Evolutionary conservation across 2,888 invertebrate species (phyloP), one percentile per base, ranked within the genome.

Genomic region (Macaria notata): DNA sequence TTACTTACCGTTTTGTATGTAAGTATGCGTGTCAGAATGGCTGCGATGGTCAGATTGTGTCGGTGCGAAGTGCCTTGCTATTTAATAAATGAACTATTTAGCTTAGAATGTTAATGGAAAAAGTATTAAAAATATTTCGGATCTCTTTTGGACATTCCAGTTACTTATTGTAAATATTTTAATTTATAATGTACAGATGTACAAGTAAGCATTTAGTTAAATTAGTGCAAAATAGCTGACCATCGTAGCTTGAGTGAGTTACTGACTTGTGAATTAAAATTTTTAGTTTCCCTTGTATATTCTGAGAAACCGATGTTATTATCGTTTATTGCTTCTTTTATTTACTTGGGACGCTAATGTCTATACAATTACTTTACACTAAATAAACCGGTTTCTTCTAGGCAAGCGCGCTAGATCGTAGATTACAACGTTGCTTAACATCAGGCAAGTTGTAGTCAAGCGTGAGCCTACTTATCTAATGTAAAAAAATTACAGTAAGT

Each of bases 1-100:
- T 81, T 86, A 78, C 80, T 85, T 79, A 76, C 82, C 73, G 71
- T 84, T 78, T 78, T 84, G 55, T 87, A 78, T 86, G 81, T 87
- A 81, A 86, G 86, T 86, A 85, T 83, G 68, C 76, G 76, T 63
- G 69, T 82, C 66, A 78, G 74, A 77, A 74, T 71, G 70, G 79
- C 81, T 80, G 86, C 88, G 84, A 78, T 88, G 83, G 88, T 86
- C 85, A 83, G 86, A 77, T 72, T 71, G 61, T 65, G 58, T 63
- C 43, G 38, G 4, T 60, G 61, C 66, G 68, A 42, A 30, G 30
- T 39, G 7, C 6, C 43, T 44, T 58, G 48, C 9, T 48, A 56
- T 30, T 50, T 46, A 43, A 31, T 42, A 57, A 39, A 39, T 41
- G 45, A 41, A 6, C 3, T 53, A 7, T 52, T 54, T 4, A 29